Evolutionary conservation across 2,797 vertebrate genomes (phyloP), one percentile per base, ranked within the genome.

Genomic region (Sebastes cheni): DNA sequence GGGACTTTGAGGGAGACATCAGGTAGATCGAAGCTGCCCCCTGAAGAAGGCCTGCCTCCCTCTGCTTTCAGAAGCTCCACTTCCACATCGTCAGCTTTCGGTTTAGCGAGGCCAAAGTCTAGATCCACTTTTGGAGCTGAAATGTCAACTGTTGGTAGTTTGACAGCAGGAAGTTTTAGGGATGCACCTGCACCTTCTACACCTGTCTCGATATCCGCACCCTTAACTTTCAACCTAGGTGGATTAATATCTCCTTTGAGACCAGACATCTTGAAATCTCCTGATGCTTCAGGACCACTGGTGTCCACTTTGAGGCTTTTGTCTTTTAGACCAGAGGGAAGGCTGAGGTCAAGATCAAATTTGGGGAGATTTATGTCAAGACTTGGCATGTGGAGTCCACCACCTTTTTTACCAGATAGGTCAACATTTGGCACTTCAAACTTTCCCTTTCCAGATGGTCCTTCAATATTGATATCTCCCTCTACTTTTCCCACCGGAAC

Each of bases 71-170:
- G 89, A 68, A 96, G 93, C 72, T 94, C 91, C 52, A 94, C 84
- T 77, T 95, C 89, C 2, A 93, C 91, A 55, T 91, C 90, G 12
- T 95, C 95, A 55, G 30, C 75, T 92, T 95, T 96, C 74, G 86
- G 87, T 60, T 95, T 94, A 58, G 92, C 87, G 30, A 95, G 81
- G 23, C 88, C 93, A 86, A 97, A 94, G 42, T 96, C 96, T 58
- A 97, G 88, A 72, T 95, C 93, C 70, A 97, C 91, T 56, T 94
- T 96, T 1, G 97, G 96, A 66, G 95, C 93, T 34, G 95, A 95
- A 52, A 97, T 96, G 60, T 97, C 95, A 39, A 97, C 94, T 61
- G 95, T 90, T 25, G 95, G 96, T 79, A 96, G 80, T 93, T 95
- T 96, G 42, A 96, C 91, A 66, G 80, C 93, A 0, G 96, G 95